Evolutionary conservation across 2,113 vertebrate species (phyloP).

Genomic region (Falcunculus frontatus): DNA sequence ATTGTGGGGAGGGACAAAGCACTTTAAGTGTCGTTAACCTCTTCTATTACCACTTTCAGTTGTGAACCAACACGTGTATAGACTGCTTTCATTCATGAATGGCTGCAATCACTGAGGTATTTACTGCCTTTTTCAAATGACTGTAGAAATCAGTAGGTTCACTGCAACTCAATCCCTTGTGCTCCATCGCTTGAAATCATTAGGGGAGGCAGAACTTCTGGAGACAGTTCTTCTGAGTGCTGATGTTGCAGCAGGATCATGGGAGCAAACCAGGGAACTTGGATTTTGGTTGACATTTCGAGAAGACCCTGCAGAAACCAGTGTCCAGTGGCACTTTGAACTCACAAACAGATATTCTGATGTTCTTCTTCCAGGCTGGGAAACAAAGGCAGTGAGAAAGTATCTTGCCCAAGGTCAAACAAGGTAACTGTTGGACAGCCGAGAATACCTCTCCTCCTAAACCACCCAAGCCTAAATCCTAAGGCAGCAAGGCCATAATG

Average conservation of each 20-base stretch:
- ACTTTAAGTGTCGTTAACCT: neutral
- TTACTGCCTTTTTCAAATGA: neutral
- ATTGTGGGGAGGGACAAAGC: neutral
- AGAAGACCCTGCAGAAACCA: neutral
- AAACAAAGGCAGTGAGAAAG: neutral
- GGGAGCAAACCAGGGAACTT: fast-evolving
- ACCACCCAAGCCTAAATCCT: neutral
- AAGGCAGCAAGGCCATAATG: neutral
- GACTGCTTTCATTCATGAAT: neutral
- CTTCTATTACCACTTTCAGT: neutral
- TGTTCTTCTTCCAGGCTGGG: neutral
- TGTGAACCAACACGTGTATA: neutral
- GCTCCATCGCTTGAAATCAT: neutral
- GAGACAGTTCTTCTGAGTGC: neutral
- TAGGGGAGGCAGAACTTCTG: neutral
- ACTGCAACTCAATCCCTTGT: neutral
- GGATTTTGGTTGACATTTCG: neutral
- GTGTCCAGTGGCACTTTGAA: neutral
- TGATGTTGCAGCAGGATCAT: neutral
- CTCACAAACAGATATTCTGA: neutral
- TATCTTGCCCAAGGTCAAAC: neutral
- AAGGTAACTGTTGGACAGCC: neutral
- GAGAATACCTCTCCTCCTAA: neutral
- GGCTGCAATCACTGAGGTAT: conserved; percentile 27
- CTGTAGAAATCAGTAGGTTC: neutral